Evolutionary conservation across 2,113 vertebrate species (phyloP).

Genomic region (Syrmaticus mikado): DNA sequence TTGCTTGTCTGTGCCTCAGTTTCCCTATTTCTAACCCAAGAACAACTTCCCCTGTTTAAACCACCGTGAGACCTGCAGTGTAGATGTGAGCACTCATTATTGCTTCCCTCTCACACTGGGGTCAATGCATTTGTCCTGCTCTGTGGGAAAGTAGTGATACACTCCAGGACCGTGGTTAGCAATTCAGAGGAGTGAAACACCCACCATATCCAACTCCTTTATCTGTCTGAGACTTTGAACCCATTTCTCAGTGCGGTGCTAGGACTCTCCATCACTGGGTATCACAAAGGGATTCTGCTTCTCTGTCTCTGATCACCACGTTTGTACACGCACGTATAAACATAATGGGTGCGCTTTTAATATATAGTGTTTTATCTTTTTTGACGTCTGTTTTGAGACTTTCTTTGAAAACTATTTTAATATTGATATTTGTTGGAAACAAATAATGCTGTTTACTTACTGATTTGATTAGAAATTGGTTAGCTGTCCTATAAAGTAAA

Average conservation of each 20-base stretch:
- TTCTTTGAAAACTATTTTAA: background rate
- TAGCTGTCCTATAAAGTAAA: conserved; percentile 40
- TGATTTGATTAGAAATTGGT: conserved; percentile 47
- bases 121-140: accelerated
- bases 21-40: background rate
- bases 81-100: background rate
- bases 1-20: background rate
- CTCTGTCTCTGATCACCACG: background rate
- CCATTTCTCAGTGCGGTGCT: background rate
- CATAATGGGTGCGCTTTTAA: background rate
- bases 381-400: background rate
- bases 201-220: background rate
- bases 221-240: background rate
- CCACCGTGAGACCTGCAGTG: background rate
- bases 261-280: background rate
- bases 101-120: accelerated
- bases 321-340: accelerated
- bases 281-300: background rate
- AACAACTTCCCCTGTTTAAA: background rate
- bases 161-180: background rate
- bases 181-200: background rate
- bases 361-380: background rate
- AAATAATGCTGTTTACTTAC: conserved; percentile 30
- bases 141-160: background rate
- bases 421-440: conserved; percentile 27